phyloP scores from a whole-genome alignment of 2,888 invertebrate species.

The Escarpia spicata region DNA sequence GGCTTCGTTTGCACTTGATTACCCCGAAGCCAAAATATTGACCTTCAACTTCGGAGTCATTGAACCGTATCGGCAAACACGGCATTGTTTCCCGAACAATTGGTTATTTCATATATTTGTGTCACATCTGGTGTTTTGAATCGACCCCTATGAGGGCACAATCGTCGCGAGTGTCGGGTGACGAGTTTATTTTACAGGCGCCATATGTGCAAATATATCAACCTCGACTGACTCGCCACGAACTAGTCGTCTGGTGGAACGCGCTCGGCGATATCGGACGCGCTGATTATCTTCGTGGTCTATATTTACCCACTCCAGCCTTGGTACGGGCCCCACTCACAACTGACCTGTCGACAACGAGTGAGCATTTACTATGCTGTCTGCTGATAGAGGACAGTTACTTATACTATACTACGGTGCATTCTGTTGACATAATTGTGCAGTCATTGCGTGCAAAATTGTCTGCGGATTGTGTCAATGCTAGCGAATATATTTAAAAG shows the following conservation, averaged over 20 bases:
- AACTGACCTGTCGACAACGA: background rate
- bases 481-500: too few relatives aligned
- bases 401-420: background rate
- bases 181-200: background rate
- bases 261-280: background rate
- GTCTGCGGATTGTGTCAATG: too few relatives aligned
- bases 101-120: background rate
- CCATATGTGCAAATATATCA: conserved; percentile 7
- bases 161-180: background rate
- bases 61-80: background rate
- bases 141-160: background rate
- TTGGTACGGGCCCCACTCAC: background rate
- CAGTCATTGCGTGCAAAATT: too few relatives aligned
- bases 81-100: background rate
- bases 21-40: background rate
- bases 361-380: background rate
- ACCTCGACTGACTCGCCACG: background rate
- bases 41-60: background rate
- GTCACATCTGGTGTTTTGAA: background rate
- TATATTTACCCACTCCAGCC: background rate
- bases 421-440: too few relatives aligned
- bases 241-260: background rate
- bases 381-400: background rate
- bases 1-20: too few relatives aligned
- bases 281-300: background rate